These are phyloP conservation scores for Oreamnos americanus DNA, from an alignment of 2,113 vertebrate genomes.

Conservation along the genomic window DNA sequence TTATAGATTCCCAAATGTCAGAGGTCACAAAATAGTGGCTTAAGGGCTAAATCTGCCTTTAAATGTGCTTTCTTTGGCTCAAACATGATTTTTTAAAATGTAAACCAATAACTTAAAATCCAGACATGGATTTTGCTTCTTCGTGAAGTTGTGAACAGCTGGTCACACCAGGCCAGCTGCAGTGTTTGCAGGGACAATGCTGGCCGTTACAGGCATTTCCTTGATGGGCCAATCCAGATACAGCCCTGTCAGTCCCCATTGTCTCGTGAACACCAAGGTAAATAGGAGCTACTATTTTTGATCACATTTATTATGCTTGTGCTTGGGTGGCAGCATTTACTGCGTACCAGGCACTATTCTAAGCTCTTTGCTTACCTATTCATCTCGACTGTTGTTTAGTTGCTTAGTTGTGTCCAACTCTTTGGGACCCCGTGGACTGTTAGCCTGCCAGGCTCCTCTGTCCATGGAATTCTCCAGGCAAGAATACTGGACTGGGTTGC, in stretches of 20 bases:
- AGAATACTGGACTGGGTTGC: background rate
- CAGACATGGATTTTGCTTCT: background rate
- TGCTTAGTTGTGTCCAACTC: background rate
- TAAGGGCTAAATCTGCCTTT: background rate
- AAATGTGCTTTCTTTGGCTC: background rate
- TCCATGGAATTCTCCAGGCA: background rate
- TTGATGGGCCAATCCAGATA: background rate
- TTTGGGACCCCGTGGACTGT: background rate
- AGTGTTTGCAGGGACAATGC: background rate
- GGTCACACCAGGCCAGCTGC: background rate
- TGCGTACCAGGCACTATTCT: background rate
- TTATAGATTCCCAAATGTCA: background rate
- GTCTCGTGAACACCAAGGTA: background rate
- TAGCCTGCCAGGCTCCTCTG: background rate
- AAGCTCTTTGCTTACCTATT: background rate
- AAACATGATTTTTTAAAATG: background rate
- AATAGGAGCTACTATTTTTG: background rate
- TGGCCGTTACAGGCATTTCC: background rate
- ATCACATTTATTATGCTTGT: background rate
- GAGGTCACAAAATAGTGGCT: background rate
- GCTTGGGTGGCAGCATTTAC: background rate
- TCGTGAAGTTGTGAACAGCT: background rate
- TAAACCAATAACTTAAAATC: background rate
- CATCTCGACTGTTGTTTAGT: background rate
- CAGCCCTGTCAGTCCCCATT: background rate